A percentile compares a stretch with the other conserved stretches of the same genome.
phyloP scores from a whole-genome alignment of 2,797 vertebrate genomes.

The Kryptolebias ocellatus region DNA sequence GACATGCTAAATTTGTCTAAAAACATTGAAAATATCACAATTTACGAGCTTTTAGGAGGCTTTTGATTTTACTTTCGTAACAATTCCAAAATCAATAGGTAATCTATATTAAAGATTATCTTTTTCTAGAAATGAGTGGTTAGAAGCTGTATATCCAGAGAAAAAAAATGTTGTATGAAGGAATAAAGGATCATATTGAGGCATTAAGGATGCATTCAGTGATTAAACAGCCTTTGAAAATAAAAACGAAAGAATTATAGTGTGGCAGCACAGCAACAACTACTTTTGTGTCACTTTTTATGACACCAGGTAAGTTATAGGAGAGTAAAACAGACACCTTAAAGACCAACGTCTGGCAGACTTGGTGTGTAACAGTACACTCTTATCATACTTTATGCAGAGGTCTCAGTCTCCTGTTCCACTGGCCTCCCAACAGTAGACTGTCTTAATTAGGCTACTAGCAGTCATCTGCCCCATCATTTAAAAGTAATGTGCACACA shows the following conservation, averaged over 20 bases:
- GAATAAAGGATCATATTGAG: not conserved
- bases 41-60: too few species aligned
- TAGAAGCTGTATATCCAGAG: too few species aligned
- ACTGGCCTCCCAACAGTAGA: constrained; percentile 8
- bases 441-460: constrained; percentile 41
- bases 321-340: not conserved
- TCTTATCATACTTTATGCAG: constrained; percentile 5
- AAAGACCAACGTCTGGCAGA: constrained; percentile 17
- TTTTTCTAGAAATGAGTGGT: too few species aligned
- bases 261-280: not conserved
- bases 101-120: too few species aligned
- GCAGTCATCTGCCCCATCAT: constrained; percentile 24
- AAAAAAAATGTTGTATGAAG: not conserved
- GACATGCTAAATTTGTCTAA: too few species aligned
- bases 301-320: constrained; percentile 4
- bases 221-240: not conserved
- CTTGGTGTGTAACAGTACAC: constrained; percentile 2
- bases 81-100: too few species aligned
- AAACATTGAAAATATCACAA: too few species aligned
- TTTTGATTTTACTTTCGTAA: too few species aligned
- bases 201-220: not conserved
- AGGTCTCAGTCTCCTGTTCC: constrained; percentile 10
- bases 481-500: constrained; percentile 46
- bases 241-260: not conserved
- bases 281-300: not conserved